phyloP scores from a whole-genome alignment of 2,113 vertebrate genomes.

The Cichladusa arquata region DNA sequence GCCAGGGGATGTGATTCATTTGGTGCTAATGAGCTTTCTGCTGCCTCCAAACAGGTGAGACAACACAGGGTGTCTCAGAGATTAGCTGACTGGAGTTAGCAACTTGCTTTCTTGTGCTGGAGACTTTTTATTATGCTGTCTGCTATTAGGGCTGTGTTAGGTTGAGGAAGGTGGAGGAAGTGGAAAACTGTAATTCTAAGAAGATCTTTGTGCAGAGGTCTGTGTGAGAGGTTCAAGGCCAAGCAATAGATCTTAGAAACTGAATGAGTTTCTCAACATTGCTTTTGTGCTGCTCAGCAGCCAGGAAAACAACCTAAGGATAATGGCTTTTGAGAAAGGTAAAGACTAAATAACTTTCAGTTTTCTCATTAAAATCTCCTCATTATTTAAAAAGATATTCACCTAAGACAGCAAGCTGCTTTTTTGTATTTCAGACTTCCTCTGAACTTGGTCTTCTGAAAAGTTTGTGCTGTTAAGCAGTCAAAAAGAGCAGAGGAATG shows the following conservation, averaged over 20 bases:
- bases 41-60: background rate
- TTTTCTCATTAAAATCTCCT: constrained; percentile 45
- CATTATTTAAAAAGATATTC: background rate
- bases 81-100: background rate
- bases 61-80: background rate
- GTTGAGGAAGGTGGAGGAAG: background rate
- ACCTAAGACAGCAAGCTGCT: background rate
- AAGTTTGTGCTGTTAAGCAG: background rate
- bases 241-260: background rate
- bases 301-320: background rate
- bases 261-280: background rate
- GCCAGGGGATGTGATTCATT: background rate
- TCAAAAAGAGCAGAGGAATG: background rate
- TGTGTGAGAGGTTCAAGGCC: constrained; percentile 11
- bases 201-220: background rate
- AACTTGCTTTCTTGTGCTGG: background rate
- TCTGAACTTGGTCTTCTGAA: background rate
- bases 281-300: background rate
- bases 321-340: background rate
- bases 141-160: background rate
- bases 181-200: background rate
- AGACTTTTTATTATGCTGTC: background rate
- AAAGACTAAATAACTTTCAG: background rate
- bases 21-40: constrained; percentile 16
- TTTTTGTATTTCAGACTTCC: background rate